These are phyloP conservation scores for Seira musarum DNA, from an alignment of 2,888 invertebrate species.

Conservation along the genomic window DNA sequence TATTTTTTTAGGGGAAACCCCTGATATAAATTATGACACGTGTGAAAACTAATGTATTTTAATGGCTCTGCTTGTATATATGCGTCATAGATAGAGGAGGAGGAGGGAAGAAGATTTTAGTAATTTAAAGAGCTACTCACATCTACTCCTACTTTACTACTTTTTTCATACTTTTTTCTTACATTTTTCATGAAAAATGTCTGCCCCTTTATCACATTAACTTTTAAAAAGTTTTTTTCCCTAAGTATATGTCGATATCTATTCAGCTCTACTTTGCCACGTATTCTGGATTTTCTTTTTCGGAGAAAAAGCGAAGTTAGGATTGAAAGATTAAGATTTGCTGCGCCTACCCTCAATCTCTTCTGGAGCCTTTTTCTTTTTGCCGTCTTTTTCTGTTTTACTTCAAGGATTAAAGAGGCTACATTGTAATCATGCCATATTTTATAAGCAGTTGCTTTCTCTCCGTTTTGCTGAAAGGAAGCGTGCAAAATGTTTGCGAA, in stretches of 20 bases:
- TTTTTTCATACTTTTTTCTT: slow-evolving; percentile 19
- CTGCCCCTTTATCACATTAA: slow-evolving; percentile 33
- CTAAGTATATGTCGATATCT: neutral
- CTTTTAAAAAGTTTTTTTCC: slow-evolving; percentile 42
- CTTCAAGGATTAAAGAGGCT: neutral
- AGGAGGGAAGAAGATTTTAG: too few species aligned
- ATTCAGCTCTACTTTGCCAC: too few species aligned
- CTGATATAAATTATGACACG: slow-evolving; percentile 29
- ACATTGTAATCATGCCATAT: too few species aligned
- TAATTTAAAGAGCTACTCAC: neutral
- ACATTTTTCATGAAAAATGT: slow-evolving; percentile 14
- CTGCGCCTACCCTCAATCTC: neutral
- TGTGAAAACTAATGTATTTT: slow-evolving; percentile 30
- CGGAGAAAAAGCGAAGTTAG: slow-evolving; percentile 13
- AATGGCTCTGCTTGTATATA: slow-evolving; percentile 19
- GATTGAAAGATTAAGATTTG: slow-evolving; percentile 43
- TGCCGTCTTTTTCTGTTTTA: neutral
- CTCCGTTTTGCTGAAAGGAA: neutral
- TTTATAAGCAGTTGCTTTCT: neutral
- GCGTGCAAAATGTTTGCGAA: neutral
- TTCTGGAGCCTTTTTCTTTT: neutral
- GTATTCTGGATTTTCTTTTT: slow-evolving; percentile 10
- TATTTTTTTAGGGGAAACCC: neutral
- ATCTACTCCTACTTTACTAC: neutral
- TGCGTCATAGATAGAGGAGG: slow-evolving; percentile 4